Conservation (phyloP, 2,888 invertebrate genomes). For the Notodonta ziczac region DNA sequence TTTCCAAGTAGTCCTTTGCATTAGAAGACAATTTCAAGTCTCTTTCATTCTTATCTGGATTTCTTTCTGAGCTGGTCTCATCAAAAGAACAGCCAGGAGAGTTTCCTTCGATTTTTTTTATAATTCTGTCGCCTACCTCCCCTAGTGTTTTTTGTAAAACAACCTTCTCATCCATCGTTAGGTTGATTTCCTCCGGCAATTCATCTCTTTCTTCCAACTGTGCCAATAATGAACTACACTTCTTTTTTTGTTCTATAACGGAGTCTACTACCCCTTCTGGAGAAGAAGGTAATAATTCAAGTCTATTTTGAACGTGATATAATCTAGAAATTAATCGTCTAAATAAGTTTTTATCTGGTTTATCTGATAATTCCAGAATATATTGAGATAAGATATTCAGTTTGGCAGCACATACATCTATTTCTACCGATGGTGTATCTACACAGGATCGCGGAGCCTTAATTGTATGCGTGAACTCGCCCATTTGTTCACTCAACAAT, state of each 20-base stretch:
- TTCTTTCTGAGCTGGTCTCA: too few relatives aligned
- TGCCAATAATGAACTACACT: too few relatives aligned
- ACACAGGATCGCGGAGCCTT: neutral
- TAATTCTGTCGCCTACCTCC: neutral
- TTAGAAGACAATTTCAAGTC: too few relatives aligned
- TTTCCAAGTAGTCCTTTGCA: too few relatives aligned
- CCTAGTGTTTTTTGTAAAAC: too few relatives aligned
- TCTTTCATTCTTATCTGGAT: too few relatives aligned
- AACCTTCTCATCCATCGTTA: too few relatives aligned
- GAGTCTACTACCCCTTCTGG: neutral
- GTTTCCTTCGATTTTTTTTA: slow-evolving; percentile 3
- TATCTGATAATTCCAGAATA: slow-evolving; percentile 5
- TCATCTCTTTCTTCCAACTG: too few relatives aligned
- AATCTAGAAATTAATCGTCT: slow-evolving; percentile 7
- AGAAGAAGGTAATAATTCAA: neutral
- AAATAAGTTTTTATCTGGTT: slow-evolving; percentile 8
- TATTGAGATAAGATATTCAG: slow-evolving; percentile 7
- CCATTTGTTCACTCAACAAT: slow-evolving; percentile 6
- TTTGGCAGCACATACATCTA: slow-evolving; percentile 3
- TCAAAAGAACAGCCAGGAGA: neutral
- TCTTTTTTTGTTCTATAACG: neutral
- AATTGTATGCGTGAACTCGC: neutral
- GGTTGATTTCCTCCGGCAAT: too few relatives aligned
- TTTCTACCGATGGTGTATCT: slow-evolving; percentile 1
- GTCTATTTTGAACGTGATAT: slow-evolving; percentile 8